phyloP scores from a whole-genome alignment of 2,888 invertebrate genomes.

The Synergus itoensis region DNA sequence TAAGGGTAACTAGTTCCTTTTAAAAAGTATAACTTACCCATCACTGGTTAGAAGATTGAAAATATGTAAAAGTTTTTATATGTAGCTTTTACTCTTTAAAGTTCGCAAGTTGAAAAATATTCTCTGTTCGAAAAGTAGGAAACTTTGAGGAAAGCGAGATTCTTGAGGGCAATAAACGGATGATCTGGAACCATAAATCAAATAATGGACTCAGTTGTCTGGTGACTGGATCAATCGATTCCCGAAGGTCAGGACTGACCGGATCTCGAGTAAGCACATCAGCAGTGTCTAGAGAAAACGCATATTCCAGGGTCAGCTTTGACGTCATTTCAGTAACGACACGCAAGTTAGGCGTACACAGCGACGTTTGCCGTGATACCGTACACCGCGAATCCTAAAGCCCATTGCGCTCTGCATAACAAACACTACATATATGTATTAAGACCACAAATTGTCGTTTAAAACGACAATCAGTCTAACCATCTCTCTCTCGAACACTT shows the following conservation, averaged over 20 bases:
- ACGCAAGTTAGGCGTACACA: conserved; percentile 14
- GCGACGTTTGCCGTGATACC: not conserved
- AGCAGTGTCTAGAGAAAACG: conserved; percentile 8
- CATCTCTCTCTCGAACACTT: not conserved
- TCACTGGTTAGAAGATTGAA: too few species aligned
- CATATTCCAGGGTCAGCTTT: conserved; percentile 72
- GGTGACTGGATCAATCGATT: conserved; percentile 14
- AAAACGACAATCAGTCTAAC: conserved; percentile 1
- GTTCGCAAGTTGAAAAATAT: too few species aligned
- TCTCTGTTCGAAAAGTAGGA: not conserved
- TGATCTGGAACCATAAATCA: not conserved
- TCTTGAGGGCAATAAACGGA: conserved; percentile 18
- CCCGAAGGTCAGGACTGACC: conserved; percentile 14
- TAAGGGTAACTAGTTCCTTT: too few species aligned
- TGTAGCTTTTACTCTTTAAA: too few species aligned
- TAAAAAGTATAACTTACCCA: too few species aligned
- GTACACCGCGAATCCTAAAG: not conserved
- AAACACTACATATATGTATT: not conserved
- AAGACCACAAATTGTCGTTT: not conserved
- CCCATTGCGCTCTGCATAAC: not conserved
- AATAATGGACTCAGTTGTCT: not conserved
- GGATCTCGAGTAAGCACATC: conserved; percentile 33
- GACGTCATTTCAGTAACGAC: conserved; percentile 65
- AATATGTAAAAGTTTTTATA: too few species aligned
- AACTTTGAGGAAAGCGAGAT: not conserved